Base-by-base conservation (phyloP, 2,113 vertebrate genomes). In the Origma solitaria region DNA sequence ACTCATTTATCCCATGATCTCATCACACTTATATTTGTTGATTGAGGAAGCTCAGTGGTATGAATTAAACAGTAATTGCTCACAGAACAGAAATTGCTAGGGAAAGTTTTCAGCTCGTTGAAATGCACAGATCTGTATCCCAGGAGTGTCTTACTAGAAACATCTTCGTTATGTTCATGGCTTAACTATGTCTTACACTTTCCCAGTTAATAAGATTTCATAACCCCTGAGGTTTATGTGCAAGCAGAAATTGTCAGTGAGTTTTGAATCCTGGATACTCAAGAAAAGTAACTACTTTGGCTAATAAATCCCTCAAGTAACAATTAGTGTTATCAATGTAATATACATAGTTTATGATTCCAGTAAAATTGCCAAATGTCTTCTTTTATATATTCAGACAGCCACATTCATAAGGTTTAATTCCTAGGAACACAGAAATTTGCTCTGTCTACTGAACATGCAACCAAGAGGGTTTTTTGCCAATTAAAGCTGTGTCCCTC, bases 251-350 rank as follows among this genome's bases (percentile, higher is more conserved):
- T 95, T 95, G 88, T 95, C 90, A 86, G 72, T 75, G 81, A 94
- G 75, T 86, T 96, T 50, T 88, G 83, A 96, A 90, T 94, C 90
- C 73, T 82, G 69, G 54, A 82, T 86, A 82, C 47, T 88, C 6
- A 54, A 92, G 50, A 62, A 92, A 90, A 95, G 79, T 78, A 90
- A 95, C 90, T 92, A 83, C 77, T 88, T 90, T 42, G 69, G 72
- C 86, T 96, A 91, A 96, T 95, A 97, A 97, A 97, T 96, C 96
- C 95, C 97, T 96, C 81, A 95, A 96, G 97, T 95, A 95, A 95
- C 92, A 97, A 96, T 96, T 94, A 97, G 90, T 30, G 54, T 79
- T 95, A 97, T 96, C 92, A 94, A 86, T 95, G 94, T 96, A 96
- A 88, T 85, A 96, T 94, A 94, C 71, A 76, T 80, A 93, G 75